Evolutionary conservation across 2,888 invertebrate genomes (phyloP).

Genomic region (Lacanobia wlatinum): DNA sequence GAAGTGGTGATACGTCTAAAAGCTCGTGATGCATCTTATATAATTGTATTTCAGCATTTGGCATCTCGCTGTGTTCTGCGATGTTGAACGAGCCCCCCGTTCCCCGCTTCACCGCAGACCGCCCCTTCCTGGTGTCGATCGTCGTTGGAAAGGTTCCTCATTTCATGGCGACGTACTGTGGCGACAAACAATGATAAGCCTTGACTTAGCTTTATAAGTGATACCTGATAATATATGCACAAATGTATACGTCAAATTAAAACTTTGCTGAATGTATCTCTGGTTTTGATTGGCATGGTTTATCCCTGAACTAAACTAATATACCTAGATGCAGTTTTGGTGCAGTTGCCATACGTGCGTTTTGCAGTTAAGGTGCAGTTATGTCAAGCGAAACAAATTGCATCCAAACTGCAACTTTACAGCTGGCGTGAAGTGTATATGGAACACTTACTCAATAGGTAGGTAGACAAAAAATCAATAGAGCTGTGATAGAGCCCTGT

Average conservation of each 20-base stretch:
- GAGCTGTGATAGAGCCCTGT: no score
- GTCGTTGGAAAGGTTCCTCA: conserved; percentile 26
- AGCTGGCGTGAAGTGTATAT: no score
- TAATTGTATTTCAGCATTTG: conserved; percentile 50
- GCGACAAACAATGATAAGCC: conserved; percentile 25
- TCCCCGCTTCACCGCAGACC: conserved; percentile 67
- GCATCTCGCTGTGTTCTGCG: conserved; percentile 19
- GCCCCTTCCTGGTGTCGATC: conserved; percentile 45
- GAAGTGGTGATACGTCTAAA: conserved; percentile 1
- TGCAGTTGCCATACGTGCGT: background rate
- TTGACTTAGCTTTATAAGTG: background rate
- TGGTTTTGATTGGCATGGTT: conserved; percentile 21
- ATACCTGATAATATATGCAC: background rate
- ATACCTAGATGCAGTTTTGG: background rate
- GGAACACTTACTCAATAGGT: no score
- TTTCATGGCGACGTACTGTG: conserved; percentile 76
- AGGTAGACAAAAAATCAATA: no score
- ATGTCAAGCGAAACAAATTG: no score
- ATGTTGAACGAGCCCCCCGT: conserved; percentile 63
- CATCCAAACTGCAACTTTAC: no score
- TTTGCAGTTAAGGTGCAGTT: no score
- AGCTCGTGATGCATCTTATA: conserved; percentile 25
- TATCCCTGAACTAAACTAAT: background rate
- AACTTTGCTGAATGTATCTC: background rate
- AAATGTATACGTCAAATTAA: conserved; percentile 3